phyloP scores from a whole-genome alignment of 2,797 vertebrate genomes.

The Peromyscus melanophrys region DNA sequence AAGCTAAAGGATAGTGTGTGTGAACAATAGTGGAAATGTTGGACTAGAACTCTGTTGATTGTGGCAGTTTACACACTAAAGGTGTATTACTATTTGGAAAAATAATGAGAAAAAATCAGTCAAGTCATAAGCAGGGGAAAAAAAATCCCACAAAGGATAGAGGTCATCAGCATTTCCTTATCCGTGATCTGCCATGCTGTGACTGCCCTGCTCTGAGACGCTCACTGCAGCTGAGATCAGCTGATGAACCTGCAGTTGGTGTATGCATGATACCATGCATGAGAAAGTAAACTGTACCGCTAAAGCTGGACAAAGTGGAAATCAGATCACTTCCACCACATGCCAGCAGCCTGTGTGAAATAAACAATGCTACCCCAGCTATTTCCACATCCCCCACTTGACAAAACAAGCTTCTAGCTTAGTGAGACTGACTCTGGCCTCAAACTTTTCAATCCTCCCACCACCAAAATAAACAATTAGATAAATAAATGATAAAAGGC shows the following conservation, averaged over 20 bases:
- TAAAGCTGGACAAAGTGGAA: not conserved
- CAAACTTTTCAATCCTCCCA: not conserved
- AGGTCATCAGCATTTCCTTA: not conserved
- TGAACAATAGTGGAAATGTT: not conserved
- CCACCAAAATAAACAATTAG: not conserved
- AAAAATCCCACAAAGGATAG: slow-evolving; percentile 31
- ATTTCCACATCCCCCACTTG: not conserved
- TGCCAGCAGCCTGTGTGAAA: not conserved
- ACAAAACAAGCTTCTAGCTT: not conserved
- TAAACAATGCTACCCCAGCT: not conserved
- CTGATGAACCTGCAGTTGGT: slow-evolving; percentile 1
- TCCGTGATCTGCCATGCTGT: not conserved
- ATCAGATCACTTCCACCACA: not conserved
- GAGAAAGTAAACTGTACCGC: not conserved
- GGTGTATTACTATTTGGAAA: slow-evolving; percentile 5
- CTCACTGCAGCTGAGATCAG: not conserved
- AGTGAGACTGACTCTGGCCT: not conserved
- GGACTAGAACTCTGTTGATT: not conserved
- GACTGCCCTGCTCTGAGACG: not conserved
- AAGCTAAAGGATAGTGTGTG: not conserved
- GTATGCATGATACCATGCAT: not conserved
- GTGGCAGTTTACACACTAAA: slow-evolving; percentile 1
- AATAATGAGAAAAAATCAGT: slow-evolving; percentile 43
- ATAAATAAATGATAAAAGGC: not conserved
- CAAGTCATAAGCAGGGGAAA: not conserved